Evolutionary conservation across 2,888 invertebrate species (phyloP).

Genomic region (Apoda limacodes): DNA sequence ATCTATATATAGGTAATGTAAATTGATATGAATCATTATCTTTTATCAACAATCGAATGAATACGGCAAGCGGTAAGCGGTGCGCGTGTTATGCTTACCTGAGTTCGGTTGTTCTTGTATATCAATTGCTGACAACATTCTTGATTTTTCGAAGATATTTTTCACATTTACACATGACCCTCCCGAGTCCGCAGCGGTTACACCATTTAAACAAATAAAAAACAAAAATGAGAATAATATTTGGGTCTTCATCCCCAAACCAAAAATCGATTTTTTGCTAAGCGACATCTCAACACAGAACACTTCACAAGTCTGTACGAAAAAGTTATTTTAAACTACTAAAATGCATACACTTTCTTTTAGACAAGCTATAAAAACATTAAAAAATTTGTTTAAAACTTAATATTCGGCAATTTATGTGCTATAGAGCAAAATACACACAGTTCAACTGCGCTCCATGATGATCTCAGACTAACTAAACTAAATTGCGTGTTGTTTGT

Average conservation of each 20-base stretch:
- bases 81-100: conserved; percentile 53
- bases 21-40: conserved; percentile 42
- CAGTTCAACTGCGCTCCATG: conserved; percentile 57
- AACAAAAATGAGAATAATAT: conserved; percentile 56
- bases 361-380: too few relatives aligned
- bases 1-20: too few relatives aligned
- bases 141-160: conserved; percentile 60
- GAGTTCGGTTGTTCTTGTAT: conserved; percentile 61
- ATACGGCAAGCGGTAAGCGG: conserved; percentile 27
- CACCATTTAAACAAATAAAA: conserved; percentile 42
- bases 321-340: conserved; percentile 35
- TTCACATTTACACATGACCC: conserved; percentile 63
- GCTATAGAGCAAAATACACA: conserved; percentile 32
- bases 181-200: conserved; percentile 44
- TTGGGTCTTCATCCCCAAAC: conserved; percentile 57
- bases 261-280: conserved; percentile 67
- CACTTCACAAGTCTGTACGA: conserved; percentile 41
- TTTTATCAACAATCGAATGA: conserved; percentile 36
- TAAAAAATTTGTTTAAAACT: too few relatives aligned
- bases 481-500: too few relatives aligned
- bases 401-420: conserved; percentile 31
- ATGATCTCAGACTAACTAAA: conserved; percentile 54
- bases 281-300: conserved; percentile 61
- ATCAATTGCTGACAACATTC: conserved; percentile 57
- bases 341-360: conserved; percentile 23